Conservation (phyloP, 2,888 invertebrate genomes). For the Alsophila aescularia region DNA sequence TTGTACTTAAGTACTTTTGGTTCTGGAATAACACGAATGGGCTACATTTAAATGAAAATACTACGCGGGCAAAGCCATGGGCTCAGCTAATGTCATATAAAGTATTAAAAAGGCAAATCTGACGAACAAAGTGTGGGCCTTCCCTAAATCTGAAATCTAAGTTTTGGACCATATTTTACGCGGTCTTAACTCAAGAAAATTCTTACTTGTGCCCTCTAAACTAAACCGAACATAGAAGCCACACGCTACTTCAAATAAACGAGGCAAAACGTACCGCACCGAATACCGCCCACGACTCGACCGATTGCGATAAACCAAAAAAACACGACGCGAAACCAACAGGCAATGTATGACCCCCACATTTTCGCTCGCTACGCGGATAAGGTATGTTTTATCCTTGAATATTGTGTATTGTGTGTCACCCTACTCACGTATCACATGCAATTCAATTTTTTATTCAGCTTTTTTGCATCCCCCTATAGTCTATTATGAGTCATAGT, state of each 20-base stretch:
- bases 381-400: conserved; percentile 55
- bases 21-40: no score
- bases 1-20: no score
- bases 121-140: no score
- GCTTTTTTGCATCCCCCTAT: background rate
- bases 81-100: no score
- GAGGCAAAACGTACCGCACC: conserved; percentile 17
- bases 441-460: conserved; percentile 7
- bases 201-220: background rate
- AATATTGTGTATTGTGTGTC: conserved; percentile 47
- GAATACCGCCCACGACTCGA: conserved; percentile 6
- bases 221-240: conserved; percentile 3
- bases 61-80: no score
- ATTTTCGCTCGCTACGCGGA: conserved; percentile 32
- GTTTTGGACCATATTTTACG: no score
- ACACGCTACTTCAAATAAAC: conserved; percentile 17
- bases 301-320: conserved; percentile 27
- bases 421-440: conserved; percentile 28
- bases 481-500: no score
- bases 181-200: no score
- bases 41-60: no score
- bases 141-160: no score
- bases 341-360: conserved; percentile 58
- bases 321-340: conserved; percentile 30
- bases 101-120: no score